phyloP scores from a whole-genome alignment of 2,797 vertebrate species.

The Glyptemys insculpta region DNA sequence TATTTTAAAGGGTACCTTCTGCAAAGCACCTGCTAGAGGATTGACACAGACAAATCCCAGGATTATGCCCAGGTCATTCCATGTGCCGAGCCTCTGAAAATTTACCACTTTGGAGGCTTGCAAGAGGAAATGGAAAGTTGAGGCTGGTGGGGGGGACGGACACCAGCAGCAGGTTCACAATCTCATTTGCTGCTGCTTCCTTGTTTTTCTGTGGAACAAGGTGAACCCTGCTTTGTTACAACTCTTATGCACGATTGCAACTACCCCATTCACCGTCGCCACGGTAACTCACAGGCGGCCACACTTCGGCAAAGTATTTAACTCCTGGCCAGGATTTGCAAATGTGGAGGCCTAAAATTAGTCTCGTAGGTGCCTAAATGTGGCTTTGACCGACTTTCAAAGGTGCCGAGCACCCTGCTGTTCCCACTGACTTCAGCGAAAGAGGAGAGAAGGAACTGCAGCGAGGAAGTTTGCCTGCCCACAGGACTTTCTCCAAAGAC shows the following conservation, averaged over 20 bases:
- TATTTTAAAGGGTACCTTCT: neutral
- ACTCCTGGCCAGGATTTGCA: neutral
- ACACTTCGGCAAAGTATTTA: neutral
- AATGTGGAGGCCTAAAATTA: neutral
- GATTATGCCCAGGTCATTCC: neutral
- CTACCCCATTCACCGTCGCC: neutral
- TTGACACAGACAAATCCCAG: neutral
- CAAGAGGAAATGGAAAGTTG: neutral
- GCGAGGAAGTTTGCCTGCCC: neutral
- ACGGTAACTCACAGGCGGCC: accelerated
- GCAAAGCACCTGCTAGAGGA: neutral
- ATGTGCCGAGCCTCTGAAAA: neutral
- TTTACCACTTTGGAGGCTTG: neutral
- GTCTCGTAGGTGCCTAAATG: neutral
- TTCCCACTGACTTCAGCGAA: neutral
- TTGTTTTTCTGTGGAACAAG: neutral
- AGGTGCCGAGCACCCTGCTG: accelerated
- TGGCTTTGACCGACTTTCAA: neutral
- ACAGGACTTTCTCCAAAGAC: neutral
- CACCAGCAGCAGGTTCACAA: neutral
- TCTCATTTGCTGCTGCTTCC: neutral
- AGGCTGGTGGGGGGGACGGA: neutral
- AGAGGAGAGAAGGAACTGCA: neutral
- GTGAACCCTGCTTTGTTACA: neutral
- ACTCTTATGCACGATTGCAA: accelerated